Evolutionary conservation across 2,113 vertebrate genomes (phyloP).

Genomic region (Rhynchomys soricoides): DNA sequence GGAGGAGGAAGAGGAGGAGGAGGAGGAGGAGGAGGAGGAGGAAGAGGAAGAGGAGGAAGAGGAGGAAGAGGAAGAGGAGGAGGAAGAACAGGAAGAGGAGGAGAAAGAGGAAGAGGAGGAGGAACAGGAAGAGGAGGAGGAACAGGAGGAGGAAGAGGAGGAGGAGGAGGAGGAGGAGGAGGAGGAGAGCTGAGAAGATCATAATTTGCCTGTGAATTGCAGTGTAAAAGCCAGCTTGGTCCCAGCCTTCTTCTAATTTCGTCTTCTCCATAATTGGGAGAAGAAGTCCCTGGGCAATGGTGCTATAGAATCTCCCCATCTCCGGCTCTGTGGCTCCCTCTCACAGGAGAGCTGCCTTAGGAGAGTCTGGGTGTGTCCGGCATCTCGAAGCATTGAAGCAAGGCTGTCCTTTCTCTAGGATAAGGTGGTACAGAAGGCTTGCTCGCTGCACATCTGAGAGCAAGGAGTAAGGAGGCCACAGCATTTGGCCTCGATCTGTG

Average conservation of each 20-base stretch:
- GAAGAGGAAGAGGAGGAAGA: too few relatives aligned
- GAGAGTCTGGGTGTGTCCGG: background rate
- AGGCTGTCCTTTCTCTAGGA: background rate
- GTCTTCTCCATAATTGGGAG: background rate
- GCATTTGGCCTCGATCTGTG: background rate
- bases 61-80: background rate
- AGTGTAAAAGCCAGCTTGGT: background rate
- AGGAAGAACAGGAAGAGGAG: background rate
- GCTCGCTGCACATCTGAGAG: accelerated
- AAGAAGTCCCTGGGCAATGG: background rate
- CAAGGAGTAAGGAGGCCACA: background rate
- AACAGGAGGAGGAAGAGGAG: background rate
- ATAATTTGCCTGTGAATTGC: background rate
- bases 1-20: background rate
- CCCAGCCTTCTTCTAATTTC: background rate
- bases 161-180: accelerated
- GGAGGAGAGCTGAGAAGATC: background rate
- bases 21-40: background rate
- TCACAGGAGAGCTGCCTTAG: background rate
- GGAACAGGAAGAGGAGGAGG: background rate
- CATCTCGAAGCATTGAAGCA: background rate
- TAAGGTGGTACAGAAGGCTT: background rate
- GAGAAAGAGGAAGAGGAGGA: background rate
- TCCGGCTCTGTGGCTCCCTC: background rate
- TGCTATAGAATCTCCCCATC: too few relatives aligned